Evolutionary conservation across 1,140 invertebrate species (phyloP), one percentile per base, ranked within the genome.

Genomic region (Conopomorpha cramerella): DNA sequence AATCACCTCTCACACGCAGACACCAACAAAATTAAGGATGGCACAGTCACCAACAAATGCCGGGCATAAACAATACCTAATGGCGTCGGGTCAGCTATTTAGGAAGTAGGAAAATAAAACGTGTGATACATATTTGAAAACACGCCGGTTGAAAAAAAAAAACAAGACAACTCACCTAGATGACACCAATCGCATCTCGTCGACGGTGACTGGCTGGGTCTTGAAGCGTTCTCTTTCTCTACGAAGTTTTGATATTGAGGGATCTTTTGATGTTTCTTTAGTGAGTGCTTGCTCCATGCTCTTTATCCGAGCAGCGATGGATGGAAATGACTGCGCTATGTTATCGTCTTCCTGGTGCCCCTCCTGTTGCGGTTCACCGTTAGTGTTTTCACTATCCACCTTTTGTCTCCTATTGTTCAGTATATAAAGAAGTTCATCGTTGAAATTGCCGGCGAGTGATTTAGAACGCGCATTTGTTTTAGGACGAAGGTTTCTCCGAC

Each of bases 151-250:
- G 26, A 34, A 32, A 30, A 37, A 16, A 40, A 44, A 42, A 12
- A 34, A 49, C 38, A 18, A 18, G 13, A 34, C 26, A 35, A 50
- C 67, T 72, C 63, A 85, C 83, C 81, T 82, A 42, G 66, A 68
- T 38, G 71, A 60, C 11, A 76, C 66, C 41, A 61, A 76, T 43
- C 79, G 74, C 43, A 84, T 66, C 60, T 87, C 86, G 30, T 85
- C 80, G 8, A 81, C 78, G 16, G 85, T 87, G 36, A 88, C 79
- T 0, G 86, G 86, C 55, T 87, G 86, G 2, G 86, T 87, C 49
- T 81, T 81, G 52, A 81, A 84, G 14, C 85, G 74, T 38, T 82
- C 81, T 28, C 72, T 74, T 39, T 81, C 74, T 39, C 81, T 73
- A 25, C 52, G 62, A 3, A 70, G 72, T 25, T 60, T 67, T 17